Percentiles rank a stretch among this genome's conserved stretches.
Evolutionary conservation across 2,113 vertebrate genomes (phyloP).

Genomic region (Hemibagrus wyckioides): DNA sequence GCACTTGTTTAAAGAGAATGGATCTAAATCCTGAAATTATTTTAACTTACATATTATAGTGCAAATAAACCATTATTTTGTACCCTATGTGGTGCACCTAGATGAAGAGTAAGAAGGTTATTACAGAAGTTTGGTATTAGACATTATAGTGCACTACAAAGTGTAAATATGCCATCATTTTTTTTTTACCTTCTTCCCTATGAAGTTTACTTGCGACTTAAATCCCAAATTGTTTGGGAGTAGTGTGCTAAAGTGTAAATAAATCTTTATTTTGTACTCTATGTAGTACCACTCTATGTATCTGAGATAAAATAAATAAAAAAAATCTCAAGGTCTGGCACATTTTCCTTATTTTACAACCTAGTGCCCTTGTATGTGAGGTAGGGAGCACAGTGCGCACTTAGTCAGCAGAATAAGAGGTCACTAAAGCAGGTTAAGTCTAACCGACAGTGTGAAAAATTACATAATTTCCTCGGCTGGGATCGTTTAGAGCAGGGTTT

Average conservation of each 20-base stretch:
- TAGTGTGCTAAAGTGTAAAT: too few species aligned
- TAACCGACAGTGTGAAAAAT: background rate
- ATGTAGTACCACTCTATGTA: background rate
- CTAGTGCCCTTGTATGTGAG: background rate
- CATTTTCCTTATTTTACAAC: background rate
- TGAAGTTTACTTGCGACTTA: too few species aligned
- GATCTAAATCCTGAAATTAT: too few species aligned
- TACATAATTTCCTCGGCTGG: too few species aligned
- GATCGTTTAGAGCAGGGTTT: too few species aligned
- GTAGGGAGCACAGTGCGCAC: background rate
- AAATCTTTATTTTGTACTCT: background rate
- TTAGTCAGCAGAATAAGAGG: background rate
- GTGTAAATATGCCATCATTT: background rate
- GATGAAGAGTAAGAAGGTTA: background rate
- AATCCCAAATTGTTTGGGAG: too few species aligned
- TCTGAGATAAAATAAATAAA: background rate
- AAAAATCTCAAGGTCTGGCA: background rate
- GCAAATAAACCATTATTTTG: background rate
- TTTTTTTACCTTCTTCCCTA: too few species aligned
- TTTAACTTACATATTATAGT: too few species aligned
- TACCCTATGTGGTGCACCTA: background rate
- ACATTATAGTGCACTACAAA: background rate
- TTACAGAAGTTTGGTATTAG: background rate
- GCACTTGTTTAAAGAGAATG: background rate
- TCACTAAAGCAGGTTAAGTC: background rate